phyloP scores from a whole-genome alignment of 1,140 invertebrate species.

The Meloidogyne exigua region DNA sequence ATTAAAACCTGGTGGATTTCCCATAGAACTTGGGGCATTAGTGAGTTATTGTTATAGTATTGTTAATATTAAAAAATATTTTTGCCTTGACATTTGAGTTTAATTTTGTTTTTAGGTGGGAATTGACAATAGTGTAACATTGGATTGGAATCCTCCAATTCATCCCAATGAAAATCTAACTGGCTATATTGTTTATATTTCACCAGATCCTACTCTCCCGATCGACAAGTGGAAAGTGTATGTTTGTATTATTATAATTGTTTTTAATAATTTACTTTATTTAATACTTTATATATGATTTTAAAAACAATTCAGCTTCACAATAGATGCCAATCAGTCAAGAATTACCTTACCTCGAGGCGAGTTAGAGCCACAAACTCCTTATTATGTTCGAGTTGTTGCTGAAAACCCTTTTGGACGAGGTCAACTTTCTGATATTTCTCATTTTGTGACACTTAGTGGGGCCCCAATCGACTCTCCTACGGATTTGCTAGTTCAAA shows the following conservation, averaged over 20 bases:
- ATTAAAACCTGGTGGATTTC: slow-evolving; percentile 58
- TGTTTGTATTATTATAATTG: not conserved
- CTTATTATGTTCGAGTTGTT: slow-evolving; percentile 60
- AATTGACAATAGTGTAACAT: slow-evolving; percentile 58
- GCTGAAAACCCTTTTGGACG: slow-evolving; percentile 57
- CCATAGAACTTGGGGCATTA: slow-evolving; percentile 42
- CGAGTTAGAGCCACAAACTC: slow-evolving; percentile 55
- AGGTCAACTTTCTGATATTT: slow-evolving; percentile 53
- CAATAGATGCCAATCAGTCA: slow-evolving; percentile 38
- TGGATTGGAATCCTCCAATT: slow-evolving; percentile 56
- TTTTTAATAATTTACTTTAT: not conserved
- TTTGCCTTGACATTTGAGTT: not conserved
- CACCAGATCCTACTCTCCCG: slow-evolving; percentile 58
- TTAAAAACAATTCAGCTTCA: no score
- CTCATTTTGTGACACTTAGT: slow-evolving; percentile 53
- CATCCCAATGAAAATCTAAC: slow-evolving; percentile 58
- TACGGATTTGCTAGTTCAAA: slow-evolving; percentile 49
- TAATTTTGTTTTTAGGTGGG: slow-evolving; percentile 40
- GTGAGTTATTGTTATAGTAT: not conserved
- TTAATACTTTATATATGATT: no score
- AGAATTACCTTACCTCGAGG: slow-evolving; percentile 52
- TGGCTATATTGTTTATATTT: slow-evolving; percentile 56
- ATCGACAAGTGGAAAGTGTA: slow-evolving; percentile 57
- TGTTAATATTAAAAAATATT: not conserved
- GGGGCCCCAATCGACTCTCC: slow-evolving; percentile 62